Conservation (phyloP, 1,140 invertebrate species). For the Drosophila bocqueti region DNA sequence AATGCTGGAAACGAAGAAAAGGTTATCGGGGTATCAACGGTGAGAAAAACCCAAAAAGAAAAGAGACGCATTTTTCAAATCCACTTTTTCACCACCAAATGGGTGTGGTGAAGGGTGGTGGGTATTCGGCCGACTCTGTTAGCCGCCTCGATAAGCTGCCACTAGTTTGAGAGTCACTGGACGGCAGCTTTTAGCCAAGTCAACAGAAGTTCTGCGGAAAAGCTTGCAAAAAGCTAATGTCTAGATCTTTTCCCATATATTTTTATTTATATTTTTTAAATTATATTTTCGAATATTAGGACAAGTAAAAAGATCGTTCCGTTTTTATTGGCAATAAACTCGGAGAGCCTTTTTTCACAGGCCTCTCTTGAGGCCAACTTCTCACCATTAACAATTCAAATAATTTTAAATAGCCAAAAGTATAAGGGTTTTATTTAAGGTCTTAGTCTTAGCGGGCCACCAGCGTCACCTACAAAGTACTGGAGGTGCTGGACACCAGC, state of each 20-base stretch:
- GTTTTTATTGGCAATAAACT: too few relatives aligned
- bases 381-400: too few relatives aligned
- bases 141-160: conserved; percentile 19
- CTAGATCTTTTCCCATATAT: background rate
- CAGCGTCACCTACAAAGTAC: too few relatives aligned
- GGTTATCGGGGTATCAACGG: conserved; percentile 28
- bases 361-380: too few relatives aligned
- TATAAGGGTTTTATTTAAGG: too few relatives aligned
- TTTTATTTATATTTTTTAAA: too few relatives aligned
- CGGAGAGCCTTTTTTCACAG: too few relatives aligned
- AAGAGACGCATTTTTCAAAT: conserved; percentile 4
- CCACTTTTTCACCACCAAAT: conserved; percentile 10
- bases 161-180: conserved; percentile 24
- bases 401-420: too few relatives aligned
- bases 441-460: too few relatives aligned
- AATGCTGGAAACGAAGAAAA: conserved; percentile 18
- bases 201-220: conserved; percentile 31
- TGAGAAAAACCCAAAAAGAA: conserved; percentile 11
- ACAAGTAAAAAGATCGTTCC: too few relatives aligned
- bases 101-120: conserved; percentile 4
- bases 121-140: conserved; percentile 1
- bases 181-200: conserved; percentile 67
- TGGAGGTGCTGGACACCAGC: background rate
- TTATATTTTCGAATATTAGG: too few relatives aligned
- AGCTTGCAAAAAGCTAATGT: conserved; percentile 5